Conservation (phyloP, 64 coral and sea anemone genomes). For the Catalaphyllia jardinei region DNA sequence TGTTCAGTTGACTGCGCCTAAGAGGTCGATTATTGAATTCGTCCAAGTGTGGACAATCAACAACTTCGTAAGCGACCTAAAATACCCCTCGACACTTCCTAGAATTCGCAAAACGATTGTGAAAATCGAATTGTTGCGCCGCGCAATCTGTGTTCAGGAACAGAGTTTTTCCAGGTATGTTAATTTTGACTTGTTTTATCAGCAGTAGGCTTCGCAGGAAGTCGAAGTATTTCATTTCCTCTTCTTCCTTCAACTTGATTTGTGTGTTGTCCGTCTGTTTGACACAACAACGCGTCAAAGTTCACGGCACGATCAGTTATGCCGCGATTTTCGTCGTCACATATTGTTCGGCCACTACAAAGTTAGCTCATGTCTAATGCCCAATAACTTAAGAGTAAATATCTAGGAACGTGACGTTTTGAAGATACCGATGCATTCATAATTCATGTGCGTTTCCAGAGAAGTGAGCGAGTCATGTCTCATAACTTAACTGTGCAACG, state of each 20-base stretch:
- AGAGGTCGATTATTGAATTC: constrained; percentile 21
- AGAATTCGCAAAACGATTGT: neutral
- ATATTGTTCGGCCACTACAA: neutral
- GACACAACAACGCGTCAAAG: neutral
- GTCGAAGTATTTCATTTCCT: constrained; percentile 29
- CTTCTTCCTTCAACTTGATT: neutral
- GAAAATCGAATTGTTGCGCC: neutral
- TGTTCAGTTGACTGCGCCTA: constrained; percentile 34
- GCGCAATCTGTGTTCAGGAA: neutral
- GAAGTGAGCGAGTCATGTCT: constrained; percentile 19
- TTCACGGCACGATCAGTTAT: neutral
- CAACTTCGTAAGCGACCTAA: neutral
- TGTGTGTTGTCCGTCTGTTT: neutral
- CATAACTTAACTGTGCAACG: neutral
- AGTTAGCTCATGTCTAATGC: neutral
- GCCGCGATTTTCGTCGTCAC: neutral
- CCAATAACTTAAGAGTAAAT: constrained; percentile 15
- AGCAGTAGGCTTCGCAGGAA: constrained; percentile 20
- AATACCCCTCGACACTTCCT: neutral
- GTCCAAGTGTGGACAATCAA: constrained; percentile 18
- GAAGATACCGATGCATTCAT: constrained; percentile 59
- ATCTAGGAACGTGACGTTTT: constrained; percentile 21
- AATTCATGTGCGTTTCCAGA: constrained; percentile 13
- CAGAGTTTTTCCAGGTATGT: constrained; percentile 34
- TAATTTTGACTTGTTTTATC: constrained; percentile 12